Conservation (phyloP, 2,797 vertebrate genomes). For the Acanthurus tractus region DNA sequence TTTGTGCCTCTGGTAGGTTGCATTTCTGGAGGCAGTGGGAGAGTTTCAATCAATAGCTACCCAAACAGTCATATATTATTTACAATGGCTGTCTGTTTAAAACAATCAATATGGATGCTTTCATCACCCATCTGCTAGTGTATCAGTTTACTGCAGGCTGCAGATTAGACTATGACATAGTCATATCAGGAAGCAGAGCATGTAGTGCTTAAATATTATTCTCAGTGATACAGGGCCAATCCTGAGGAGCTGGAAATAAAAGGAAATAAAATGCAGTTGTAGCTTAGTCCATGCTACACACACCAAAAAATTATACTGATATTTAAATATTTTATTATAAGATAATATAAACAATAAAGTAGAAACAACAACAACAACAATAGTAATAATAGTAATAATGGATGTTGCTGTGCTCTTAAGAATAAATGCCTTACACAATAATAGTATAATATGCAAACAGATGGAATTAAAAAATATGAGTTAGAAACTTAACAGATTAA, state of each 20-base stretch:
- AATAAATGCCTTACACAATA: too few relatives aligned
- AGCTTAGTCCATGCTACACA: too few relatives aligned
- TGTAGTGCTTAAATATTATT: not conserved
- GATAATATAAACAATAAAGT: too few relatives aligned
- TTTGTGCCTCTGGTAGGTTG: constrained; percentile 4
- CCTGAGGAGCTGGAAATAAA: not conserved
- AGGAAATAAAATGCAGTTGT: too few relatives aligned
- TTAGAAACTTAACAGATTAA: too few relatives aligned
- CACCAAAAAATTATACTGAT: too few relatives aligned
- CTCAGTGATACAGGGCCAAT: not conserved
- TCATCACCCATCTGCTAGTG: constrained; percentile 20
- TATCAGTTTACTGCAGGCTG: constrained; percentile 9
- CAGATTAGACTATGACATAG: not conserved
- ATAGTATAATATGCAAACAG: too few relatives aligned
- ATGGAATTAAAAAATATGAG: too few relatives aligned
- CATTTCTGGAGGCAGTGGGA: constrained; percentile 20
- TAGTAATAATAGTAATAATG: too few relatives aligned
- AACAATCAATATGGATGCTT: constrained; percentile 45
- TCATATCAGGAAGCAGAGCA: not conserved
- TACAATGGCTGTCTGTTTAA: constrained; percentile 51
- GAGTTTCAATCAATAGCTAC: constrained; percentile 49
- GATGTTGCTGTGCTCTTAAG: too few relatives aligned
- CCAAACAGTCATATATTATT: constrained; percentile 68
- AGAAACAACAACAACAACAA: too few relatives aligned
- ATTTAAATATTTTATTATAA: too few relatives aligned